Base-by-base conservation (phyloP, 2,113 vertebrate species). In the Coregonus clupeaformis region DNA sequence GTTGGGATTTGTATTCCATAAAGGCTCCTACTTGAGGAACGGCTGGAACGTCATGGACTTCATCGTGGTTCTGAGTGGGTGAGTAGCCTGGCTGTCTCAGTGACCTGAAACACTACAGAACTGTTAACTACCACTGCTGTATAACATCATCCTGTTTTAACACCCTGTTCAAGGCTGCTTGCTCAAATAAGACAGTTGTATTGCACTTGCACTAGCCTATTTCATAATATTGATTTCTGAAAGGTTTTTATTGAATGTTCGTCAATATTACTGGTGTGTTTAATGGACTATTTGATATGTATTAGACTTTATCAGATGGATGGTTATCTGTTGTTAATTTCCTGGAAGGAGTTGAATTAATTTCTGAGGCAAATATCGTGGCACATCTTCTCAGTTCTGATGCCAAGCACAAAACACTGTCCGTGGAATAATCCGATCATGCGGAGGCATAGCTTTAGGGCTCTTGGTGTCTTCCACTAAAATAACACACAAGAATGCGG, bases 1-100 rank as follows among this genome's bases (percentile, higher is more conserved):
- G 36, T 87, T 99, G 84, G 98, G 98, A 16, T 98, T 99, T 0
- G 97, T 96, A 66, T 98, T 99, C 90, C 98, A 99, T 87, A 99
- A 98, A 91, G 98, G 97, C 62, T 99, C 98, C 0, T 99, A 99
- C 89, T 94, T 99, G 79, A 95, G 97, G 76, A 98, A 98, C 0
- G 98, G 98, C 76, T 99, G 98, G 98, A 99, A 99, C 3, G 95
- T 99, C 86, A 99, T 99, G 98, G 98, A 99, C 91, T 99, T 99
- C 91, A 99, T 99, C 0, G 98, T 99, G 80, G 97, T 98, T 74
- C 95, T 99, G 85, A 99, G 97, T 0, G 97, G 98, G 98, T 99
- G 88, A 98, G 97, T 95, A 9, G 0, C 0, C 18, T 16, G 64
- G 30, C 27, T 27, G 22, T 14, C 2, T 24, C 12, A 27, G 62